Conservation (phyloP, 2,888 invertebrate genomes). For the Mongoloraphidia duomilia region DNA sequence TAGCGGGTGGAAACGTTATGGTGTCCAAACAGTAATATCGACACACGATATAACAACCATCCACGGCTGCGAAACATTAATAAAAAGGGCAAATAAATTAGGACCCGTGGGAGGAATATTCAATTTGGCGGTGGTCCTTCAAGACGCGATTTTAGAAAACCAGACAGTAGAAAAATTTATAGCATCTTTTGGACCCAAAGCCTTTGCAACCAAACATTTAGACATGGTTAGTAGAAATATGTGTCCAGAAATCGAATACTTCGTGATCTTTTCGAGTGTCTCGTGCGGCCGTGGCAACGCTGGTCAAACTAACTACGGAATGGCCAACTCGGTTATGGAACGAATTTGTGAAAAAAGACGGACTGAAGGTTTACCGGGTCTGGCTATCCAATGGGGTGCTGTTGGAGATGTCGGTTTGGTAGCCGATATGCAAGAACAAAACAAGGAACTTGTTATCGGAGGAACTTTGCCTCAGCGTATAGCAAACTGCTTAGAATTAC, state of each 20-base stretch:
- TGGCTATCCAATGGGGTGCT: conserved; percentile 89
- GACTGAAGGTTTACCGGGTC: conserved; percentile 53
- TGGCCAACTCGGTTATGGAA: conserved; percentile 84
- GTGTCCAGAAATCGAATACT: conserved; percentile 48
- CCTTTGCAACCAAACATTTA: conserved; percentile 61
- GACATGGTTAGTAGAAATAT: conserved; percentile 48
- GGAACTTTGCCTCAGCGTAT: conserved; percentile 57
- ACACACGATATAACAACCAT: conserved; percentile 55
- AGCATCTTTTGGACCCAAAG: conserved; percentile 61
- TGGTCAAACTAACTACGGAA: conserved; percentile 83
- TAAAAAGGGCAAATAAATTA: conserved; percentile 45
- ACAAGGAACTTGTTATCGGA: conserved; percentile 30
- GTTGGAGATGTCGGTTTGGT: conserved; percentile 73
- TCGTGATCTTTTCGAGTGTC: conserved; percentile 85
- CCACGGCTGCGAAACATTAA: conserved; percentile 52
- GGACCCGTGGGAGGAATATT: conserved; percentile 74
- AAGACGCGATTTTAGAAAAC: conserved; percentile 63
- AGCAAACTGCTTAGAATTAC: conserved; percentile 41
- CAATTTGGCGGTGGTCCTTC: conserved; percentile 72
- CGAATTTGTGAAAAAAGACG: conserved; percentile 64
- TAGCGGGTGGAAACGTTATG: conserved; percentile 57
- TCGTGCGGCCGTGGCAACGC: conserved; percentile 84
- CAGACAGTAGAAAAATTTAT: conserved; percentile 55
- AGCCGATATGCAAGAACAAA: conserved; percentile 37
- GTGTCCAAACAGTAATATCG: conserved; percentile 50